A percentile compares a stretch with the other conserved stretches of the same genome.
Evolutionary conservation across 2,888 invertebrate genomes (phyloP).

Genomic region (Crematogaster levior): DNA sequence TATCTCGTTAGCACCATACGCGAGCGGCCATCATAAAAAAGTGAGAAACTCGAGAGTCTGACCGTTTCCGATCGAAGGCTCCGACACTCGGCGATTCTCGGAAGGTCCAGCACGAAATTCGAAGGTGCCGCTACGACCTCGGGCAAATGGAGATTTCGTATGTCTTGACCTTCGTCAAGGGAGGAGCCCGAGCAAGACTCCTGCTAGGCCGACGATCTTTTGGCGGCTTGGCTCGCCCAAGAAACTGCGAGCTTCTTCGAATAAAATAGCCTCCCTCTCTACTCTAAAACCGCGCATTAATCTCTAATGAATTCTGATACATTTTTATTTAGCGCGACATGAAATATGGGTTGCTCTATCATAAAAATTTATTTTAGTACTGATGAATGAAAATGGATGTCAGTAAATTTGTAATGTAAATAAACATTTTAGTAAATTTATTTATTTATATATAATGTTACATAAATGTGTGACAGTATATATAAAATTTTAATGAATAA

Average conservation of each 20-base stretch:
- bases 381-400: not conserved
- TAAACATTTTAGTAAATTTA: not conserved
- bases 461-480: not conserved
- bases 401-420: conserved; percentile 6
- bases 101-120: conserved; percentile 71
- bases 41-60: conserved; percentile 69
- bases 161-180: conserved; percentile 84
- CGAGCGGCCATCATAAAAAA: conserved; percentile 69
- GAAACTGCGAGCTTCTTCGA: conserved; percentile 75
- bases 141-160: conserved; percentile 76
- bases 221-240: conserved; percentile 56
- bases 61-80: conserved; percentile 66
- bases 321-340: not conserved
- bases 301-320: not conserved
- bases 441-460: not conserved
- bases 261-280: conserved; percentile 70
- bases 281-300: conserved; percentile 16
- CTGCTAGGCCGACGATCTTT: conserved; percentile 58
- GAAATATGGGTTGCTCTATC: not conserved
- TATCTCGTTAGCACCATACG: conserved; percentile 73
- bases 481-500: not conserved
- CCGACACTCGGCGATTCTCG: conserved; percentile 70
- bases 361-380: not conserved
- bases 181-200: conserved; percentile 74
- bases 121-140: conserved; percentile 76